Evolutionary conservation across 2,797 vertebrate species (phyloP).

Genomic region (Naso thynnoides): DNA sequence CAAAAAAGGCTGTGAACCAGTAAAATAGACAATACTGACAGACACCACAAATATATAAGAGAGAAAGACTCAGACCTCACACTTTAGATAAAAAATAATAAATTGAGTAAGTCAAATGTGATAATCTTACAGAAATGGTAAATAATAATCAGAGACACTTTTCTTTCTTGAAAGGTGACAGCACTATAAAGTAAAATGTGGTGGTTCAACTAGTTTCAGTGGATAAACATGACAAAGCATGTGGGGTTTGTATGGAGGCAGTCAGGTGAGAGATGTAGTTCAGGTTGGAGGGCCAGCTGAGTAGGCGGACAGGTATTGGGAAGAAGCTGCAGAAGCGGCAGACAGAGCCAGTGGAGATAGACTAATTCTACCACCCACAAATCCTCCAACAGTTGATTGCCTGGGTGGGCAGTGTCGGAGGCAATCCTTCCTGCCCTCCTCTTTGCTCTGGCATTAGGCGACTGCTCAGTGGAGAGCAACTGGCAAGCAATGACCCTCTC

Average conservation of each 20-base stretch:
- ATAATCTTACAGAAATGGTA: slow-evolving; percentile 17
- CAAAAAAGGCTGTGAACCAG: neutral
- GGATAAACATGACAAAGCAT: slow-evolving; percentile 49
- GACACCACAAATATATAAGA: neutral
- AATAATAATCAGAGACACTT: slow-evolving; percentile 10
- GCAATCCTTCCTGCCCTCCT: slow-evolving; percentile 78
- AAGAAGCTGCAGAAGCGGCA: slow-evolving; percentile 68
- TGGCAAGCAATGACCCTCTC: slow-evolving; percentile 79
- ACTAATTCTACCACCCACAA: slow-evolving; percentile 81
- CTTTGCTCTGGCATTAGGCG: slow-evolving; percentile 77
- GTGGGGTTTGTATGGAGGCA: slow-evolving; percentile 62
- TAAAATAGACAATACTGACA: neutral
- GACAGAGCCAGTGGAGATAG: slow-evolving; percentile 73
- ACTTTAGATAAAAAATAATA: slow-evolving; percentile 11
- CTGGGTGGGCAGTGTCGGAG: slow-evolving; percentile 80
- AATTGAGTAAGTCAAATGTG: slow-evolving; percentile 11
- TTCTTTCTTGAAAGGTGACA: slow-evolving; percentile 24
- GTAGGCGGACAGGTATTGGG: slow-evolving; percentile 77
- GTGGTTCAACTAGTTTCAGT: slow-evolving; percentile 27
- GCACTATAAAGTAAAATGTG: slow-evolving; percentile 24
- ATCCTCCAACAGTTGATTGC: slow-evolving; percentile 82
- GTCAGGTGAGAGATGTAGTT: slow-evolving; percentile 67
- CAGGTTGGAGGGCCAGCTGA: slow-evolving; percentile 69
- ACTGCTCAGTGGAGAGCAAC: slow-evolving; percentile 80
- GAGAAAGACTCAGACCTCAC: slow-evolving; percentile 10